Conservation (phyloP, 2,113 vertebrate species). For the Spea bombifrons region DNA sequence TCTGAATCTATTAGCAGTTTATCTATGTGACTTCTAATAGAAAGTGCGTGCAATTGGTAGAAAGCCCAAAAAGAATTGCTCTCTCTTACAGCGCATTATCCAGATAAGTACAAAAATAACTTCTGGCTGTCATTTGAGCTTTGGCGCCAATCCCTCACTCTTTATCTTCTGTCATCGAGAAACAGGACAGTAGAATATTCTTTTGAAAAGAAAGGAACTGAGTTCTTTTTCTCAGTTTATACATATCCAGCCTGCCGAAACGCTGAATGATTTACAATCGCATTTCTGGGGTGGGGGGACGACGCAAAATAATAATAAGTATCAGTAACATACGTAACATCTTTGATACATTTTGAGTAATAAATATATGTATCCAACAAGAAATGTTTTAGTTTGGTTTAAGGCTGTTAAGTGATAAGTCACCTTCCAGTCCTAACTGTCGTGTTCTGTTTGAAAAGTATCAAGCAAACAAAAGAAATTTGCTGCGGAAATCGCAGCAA, state of each 20-base stretch:
- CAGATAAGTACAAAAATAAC: slow-evolving; percentile 46
- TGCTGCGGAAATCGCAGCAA: not conserved
- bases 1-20: slow-evolving; percentile 46
- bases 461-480: not conserved
- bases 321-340: slow-evolving; percentile 11
- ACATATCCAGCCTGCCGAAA: slow-evolving; percentile 6
- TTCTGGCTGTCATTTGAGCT: slow-evolving; percentile 43
- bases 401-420: not conserved
- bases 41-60: slow-evolving; percentile 37
- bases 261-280: slow-evolving; percentile 3
- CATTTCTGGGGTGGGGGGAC: not conserved
- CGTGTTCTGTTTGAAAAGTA: not conserved
- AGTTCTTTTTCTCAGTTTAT: slow-evolving; percentile 26
- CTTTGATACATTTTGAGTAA: not conserved
- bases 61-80: slow-evolving; percentile 39
- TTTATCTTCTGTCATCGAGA: slow-evolving; percentile 44
- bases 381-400: not conserved
- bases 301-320: slow-evolving; percentile 1
- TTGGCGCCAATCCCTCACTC: slow-evolving; percentile 37
- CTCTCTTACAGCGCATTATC: slow-evolving; percentile 43
- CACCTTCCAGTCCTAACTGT: not conserved
- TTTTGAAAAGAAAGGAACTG: slow-evolving; percentile 9
- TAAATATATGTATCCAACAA: slow-evolving; percentile 3
- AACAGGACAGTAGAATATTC: slow-evolving; percentile 31
- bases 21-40: slow-evolving; percentile 47